Base-by-base conservation (phyloP, 2,797 vertebrate genomes). In the Pipistrellus pygmaeus region DNA sequence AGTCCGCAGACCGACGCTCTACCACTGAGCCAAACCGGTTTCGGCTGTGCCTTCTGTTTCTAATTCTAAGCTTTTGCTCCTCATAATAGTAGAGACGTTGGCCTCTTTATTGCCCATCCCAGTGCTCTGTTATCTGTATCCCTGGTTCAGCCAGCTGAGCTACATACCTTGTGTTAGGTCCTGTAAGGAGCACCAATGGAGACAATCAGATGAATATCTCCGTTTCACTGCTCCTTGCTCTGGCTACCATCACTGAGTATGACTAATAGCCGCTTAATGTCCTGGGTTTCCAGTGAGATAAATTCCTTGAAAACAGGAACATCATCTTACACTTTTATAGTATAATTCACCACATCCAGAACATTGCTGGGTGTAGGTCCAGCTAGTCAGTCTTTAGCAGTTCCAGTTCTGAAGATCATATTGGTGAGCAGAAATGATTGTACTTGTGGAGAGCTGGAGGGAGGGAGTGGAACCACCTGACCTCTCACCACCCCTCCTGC, bases 281-380 rank as follows among this genome's bases (percentile, higher is more conserved):
- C 35, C 57, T 20, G 4, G 23, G 8, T 82, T 82, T 72, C 62
- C 85, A 87, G 9, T 77, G 51, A 80, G 35, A 71, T 46, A 68
- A 82, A 6, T 89, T 91, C 66, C 57, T 93, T 82, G 14, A 73
- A 93, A 91, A 75, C 35, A 78, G 53, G 30, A 93, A n/a, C 32
- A 66, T 91, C 44, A 23, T 38, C 75, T 83, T 89, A 64, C 0
- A n/a, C 15, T 60, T 78, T 55, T 21, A 27, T 77, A 60, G 27
- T 72, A 25, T 44, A 92, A 62, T 78, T 85, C 30, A 21, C 51
- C 69, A 55, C 4, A 53, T 48, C n/a, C n/a, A 44, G 51, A 90
- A 64, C 81, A 71, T 80, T 85, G 62, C 53, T 84, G 41, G 41
- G 6, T 51, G 20, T 80, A 3, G 4, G 46, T n/a, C 23, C 32